Evolutionary conservation across 2,113 vertebrate genomes (phyloP), one percentile per base, ranked within the genome.

Genomic region (Hydropotes inermis): DNA sequence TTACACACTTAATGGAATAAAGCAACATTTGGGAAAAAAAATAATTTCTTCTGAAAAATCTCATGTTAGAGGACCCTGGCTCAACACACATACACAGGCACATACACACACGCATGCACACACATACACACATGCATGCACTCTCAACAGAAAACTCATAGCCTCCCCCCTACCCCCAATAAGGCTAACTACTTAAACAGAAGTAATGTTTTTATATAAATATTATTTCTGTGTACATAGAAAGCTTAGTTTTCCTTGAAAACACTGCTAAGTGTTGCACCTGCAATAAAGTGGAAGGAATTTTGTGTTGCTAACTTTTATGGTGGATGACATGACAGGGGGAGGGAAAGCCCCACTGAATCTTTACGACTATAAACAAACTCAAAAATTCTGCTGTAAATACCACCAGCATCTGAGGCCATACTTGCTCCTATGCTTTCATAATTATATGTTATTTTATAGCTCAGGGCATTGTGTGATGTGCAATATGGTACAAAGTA

Each of bases 131-230:
- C 54, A 61, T 10, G 2, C 27, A 55, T 27, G 33, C 39, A 45
- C 17, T 87, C 39, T 89, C 58, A 76, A 28, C 15, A 74, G 2
- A 23, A 91, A 76, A 6, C 1, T 47, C 16, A 33, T 3, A 36
- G 7, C 0, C 7, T 2, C 3, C 13, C 13, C 9, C 7, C 39
- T 7, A 28, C 2, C 1, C 76, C 39, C 78, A 52, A 67, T 55
- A 92, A 87, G 3, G n/a, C 3, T 79, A 61, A 11, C 28, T n/a
- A 79, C 30, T 27, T 10, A 87, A 28, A 85, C 5, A 81, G 39
- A 74, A 64, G 16, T 7, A 27, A 60, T 43, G 0, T 81, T 5
- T 92, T 94, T 57, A 19, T 25, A 15, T 39, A 78, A 74, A 45
- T 60, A 89, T 39, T 21, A 64, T 94, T 58, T 76, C 5, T 36